These are phyloP conservation scores for Sitta europaea DNA, from an alignment of 2,113 vertebrate genomes.

Conservation along the genomic window DNA sequence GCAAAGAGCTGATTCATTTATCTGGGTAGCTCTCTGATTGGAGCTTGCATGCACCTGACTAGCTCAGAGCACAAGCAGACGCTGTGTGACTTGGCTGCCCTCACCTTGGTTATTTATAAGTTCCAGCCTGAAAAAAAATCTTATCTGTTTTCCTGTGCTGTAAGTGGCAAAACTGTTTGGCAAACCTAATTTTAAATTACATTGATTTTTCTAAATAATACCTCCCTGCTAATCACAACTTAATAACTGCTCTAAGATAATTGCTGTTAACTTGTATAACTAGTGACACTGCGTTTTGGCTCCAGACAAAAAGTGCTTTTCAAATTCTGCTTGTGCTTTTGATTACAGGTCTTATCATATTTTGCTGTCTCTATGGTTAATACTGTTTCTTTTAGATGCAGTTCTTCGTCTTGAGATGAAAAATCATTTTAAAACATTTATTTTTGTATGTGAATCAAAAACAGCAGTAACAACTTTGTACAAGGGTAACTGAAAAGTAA, in stretches of 20 bases:
- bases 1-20: neutral
- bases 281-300: constrained; percentile 4
- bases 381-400: neutral
- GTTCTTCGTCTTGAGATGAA: neutral
- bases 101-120: neutral
- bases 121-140: neutral
- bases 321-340: constrained; percentile 11
- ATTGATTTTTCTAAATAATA: constrained; percentile 43
- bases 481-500: neutral
- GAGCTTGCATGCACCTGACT: neutral
- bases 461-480: neutral
- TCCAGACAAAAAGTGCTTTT: neutral
- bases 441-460: neutral
- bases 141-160: neutral
- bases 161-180: constrained; percentile 3
- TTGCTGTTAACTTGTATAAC: constrained; percentile 37
- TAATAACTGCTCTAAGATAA: constrained; percentile 37
- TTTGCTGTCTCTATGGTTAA: neutral
- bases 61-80: neutral
- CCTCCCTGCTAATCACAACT: constrained; percentile 8
- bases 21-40: neutral
- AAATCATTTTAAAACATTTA: neutral
- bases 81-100: neutral
- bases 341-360: neutral
- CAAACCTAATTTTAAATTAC: constrained; percentile 35